These are phyloP conservation scores for Pristionchus maxplancki DNA, from an alignment of 2,888 invertebrate species.

Conservation along the genomic window DNA sequence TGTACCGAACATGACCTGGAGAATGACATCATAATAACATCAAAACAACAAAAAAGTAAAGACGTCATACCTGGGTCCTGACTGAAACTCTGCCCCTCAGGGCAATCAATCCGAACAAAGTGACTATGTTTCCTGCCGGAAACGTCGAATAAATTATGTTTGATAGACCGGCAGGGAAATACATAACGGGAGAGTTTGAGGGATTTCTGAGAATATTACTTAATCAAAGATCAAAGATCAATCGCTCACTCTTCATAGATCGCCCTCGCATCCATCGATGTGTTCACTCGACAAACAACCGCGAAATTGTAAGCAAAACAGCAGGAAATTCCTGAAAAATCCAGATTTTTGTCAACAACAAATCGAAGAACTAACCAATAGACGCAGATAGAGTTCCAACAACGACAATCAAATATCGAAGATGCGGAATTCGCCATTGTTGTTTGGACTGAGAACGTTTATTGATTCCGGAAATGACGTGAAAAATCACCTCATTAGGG, in stretches of 20 bases:
- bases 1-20: conserved; percentile 45
- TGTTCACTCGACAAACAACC: conserved; percentile 50
- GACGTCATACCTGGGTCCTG: not conserved
- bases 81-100: conserved; percentile 12
- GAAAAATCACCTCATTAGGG: conserved; percentile 1
- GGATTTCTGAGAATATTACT: not conserved
- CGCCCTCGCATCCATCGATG: not conserved
- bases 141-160: conserved; percentile 49
- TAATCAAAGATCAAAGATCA: not conserved
- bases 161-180: conserved; percentile 43
- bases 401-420: conserved; percentile 52
- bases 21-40: too few relatives aligned
- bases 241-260: conserved; percentile 29
- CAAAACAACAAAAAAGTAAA: not conserved
- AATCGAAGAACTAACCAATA: not conserved
- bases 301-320: conserved; percentile 54
- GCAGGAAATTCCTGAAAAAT: conserved; percentile 41
- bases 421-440: conserved; percentile 35
- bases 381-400: conserved; percentile 51
- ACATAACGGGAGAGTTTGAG: conserved; percentile 27
- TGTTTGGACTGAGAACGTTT: not conserved
- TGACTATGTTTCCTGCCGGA: conserved; percentile 49
- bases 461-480: not conserved
- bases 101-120: conserved; percentile 39
- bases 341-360: not conserved